phyloP scores from a whole-genome alignment of 2,797 vertebrate genomes.

The Amblyraja radiata region DNA sequence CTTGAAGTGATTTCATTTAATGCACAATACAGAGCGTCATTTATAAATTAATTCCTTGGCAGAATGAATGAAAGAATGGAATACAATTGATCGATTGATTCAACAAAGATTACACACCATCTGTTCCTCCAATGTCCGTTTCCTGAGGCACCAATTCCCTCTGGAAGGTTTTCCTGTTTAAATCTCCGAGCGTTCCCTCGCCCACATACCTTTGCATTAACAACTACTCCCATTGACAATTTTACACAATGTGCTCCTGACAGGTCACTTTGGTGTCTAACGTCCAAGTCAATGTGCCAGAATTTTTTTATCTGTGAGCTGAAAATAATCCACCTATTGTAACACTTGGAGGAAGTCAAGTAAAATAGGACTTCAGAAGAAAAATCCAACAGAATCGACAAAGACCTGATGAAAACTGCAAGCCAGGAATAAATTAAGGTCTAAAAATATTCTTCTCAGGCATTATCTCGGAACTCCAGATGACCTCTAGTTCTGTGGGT shows the following conservation, averaged over 20 bases:
- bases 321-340: background rate
- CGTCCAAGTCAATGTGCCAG: background rate
- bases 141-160: conserved; percentile 39
- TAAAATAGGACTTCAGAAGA: conserved; percentile 38
- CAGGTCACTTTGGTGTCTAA: background rate
- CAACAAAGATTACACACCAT: conserved; percentile 44
- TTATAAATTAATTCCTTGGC: background rate
- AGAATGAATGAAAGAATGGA: background rate
- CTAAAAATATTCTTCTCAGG: background rate
- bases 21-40: background rate
- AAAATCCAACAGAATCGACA: conserved; percentile 42
- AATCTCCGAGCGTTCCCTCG: conserved; percentile 39
- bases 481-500: too few species aligned
- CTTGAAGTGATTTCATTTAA: background rate
- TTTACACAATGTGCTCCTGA: conserved; percentile 39
- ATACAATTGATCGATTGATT: background rate
- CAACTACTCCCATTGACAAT: conserved; percentile 41
- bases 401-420: conserved; percentile 39
- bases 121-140: conserved; percentile 42
- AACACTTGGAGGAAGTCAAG: background rate
- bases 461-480: too few species aligned
- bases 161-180: conserved; percentile 31
- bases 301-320: background rate
- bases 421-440: background rate
- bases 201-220: conserved; percentile 36